phyloP scores from a whole-genome alignment of 64 coral and sea anemone species.

The Actinia equina region DNA sequence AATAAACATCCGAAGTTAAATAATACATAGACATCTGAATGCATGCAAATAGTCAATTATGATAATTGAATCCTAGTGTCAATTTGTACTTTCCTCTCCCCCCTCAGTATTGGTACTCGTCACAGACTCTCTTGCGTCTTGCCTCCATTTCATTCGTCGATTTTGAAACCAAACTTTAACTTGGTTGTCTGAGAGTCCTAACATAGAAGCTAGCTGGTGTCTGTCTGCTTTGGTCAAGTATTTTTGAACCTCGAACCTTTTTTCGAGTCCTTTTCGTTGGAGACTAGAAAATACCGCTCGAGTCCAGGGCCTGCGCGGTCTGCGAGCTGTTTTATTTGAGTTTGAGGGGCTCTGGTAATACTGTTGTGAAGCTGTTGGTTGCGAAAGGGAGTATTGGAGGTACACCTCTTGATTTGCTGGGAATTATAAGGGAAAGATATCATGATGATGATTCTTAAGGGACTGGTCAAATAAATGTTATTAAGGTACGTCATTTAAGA shows the following conservation, averaged over 20 bases:
- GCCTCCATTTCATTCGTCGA: conserved; percentile 68
- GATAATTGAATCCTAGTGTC: not conserved
- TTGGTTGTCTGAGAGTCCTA: conserved; percentile 60
- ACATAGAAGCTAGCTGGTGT: conserved; percentile 54
- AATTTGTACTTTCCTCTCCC: conserved; percentile 13
- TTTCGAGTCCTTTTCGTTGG: conserved; percentile 61
- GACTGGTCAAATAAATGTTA: no score
- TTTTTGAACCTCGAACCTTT: conserved; percentile 66
- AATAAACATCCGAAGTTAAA: conserved; percentile 2
- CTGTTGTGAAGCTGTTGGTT: conserved; percentile 6
- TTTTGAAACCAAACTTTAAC: conserved; percentile 77
- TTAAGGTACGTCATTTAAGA: no score
- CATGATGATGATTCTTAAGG: no score
- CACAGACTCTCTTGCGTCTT: conserved; percentile 60
- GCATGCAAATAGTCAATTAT: not conserved
- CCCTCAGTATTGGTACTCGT: conserved; percentile 42
- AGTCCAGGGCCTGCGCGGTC: conserved; percentile 62
- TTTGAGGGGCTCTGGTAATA: conserved; percentile 14
- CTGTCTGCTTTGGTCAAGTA: conserved; percentile 63
- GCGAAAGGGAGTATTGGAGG: not conserved
- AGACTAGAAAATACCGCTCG: conserved; percentile 63
- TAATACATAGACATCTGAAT: not conserved
- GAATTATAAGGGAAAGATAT: not conserved
- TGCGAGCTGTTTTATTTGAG: conserved; percentile 22
- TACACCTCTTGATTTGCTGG: not conserved